Evolutionary conservation across 2,888 invertebrate species (phyloP), one percentile per base, ranked within the genome.

Genomic region (Pherbina coryleti): DNA sequence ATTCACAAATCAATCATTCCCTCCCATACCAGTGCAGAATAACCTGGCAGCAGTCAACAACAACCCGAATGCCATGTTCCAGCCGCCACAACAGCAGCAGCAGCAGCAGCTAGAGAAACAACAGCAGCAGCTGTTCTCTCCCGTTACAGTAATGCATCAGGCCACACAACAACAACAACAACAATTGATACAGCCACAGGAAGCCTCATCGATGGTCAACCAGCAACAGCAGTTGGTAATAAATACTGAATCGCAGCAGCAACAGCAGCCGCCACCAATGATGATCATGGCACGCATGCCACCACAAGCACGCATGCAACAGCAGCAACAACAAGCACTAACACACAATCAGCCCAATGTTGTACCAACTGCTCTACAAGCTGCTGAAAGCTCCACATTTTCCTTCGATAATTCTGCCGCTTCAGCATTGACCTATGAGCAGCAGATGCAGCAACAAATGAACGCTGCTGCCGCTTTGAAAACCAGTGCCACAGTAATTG

Each of bases 1-100:
- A 64, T 96, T 95, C 89, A 96, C 96, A 76, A 96, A 96, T 90
- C 96, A 95, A 88, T 94, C 93, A 86, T 96, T 93, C 88, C 91
- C 92, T 79, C 90, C 90, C 78, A 87, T 87, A 74, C 85, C 83
- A 11, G 76, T 51, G 14, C 75, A 60, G 44, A 72, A 14, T 14
- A 44, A 72, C 22, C 57, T 75, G 7, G 62, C 76, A 22, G n/a
- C 81, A 57, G 78, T 75, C 37, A 82, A 79, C 73, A 80, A 75
- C 74, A 80, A 80, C 17, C 80, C 81, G 22, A 81, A 81, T 66
- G 83, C 82, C 14, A 82, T 82, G 64, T 85, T 83, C 60, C 86
- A 83, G 25, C 85, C 81, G 7, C 84, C 81, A 44, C 85, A 83
- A 71, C 85, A 82, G 55, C 84, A 83, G 5, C 83, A 82, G 14